Conservation (phyloP, 2,888 invertebrate genomes). For the Netelia virgata region DNA sequence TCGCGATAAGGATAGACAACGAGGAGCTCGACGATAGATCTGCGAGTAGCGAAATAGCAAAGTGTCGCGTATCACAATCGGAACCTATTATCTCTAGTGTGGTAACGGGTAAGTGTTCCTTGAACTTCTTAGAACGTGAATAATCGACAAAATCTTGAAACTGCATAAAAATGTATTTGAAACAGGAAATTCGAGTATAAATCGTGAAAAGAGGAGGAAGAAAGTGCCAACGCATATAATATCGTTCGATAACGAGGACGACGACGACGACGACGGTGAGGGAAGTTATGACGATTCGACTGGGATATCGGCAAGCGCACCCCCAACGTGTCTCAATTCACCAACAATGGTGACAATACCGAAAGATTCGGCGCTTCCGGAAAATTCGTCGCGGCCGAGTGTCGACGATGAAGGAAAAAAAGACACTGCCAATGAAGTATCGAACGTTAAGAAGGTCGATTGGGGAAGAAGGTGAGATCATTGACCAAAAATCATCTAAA, state of each 20-base stretch:
- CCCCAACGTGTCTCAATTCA: constrained; percentile 88
- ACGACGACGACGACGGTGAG: constrained; percentile 78
- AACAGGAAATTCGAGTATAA: constrained; percentile 57
- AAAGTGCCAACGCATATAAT: constrained; percentile 89
- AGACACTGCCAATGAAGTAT: constrained; percentile 69
- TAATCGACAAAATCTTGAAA: background rate
- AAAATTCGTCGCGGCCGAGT: constrained; percentile 69
- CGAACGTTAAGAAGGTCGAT: constrained; percentile 72
- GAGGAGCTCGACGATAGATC: constrained; percentile 90
- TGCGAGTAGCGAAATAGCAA: constrained; percentile 85
- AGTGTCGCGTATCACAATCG: constrained; percentile 83
- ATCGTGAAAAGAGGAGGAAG: constrained; percentile 85
- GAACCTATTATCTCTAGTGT: constrained; percentile 91
- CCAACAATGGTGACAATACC: constrained; percentile 85
- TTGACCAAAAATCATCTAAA: background rate
- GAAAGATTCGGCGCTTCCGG: constrained; percentile 82
- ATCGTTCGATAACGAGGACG: constrained; percentile 89
- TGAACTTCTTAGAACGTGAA: background rate
- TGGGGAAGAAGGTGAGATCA: constrained; percentile 76
- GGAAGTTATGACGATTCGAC: constrained; percentile 67
- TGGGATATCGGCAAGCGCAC: constrained; percentile 86
- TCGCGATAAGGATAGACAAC: constrained; percentile 96
- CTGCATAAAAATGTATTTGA: background rate
- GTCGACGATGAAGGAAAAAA: constrained; percentile 51
- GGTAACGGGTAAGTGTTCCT: constrained; percentile 85